phyloP scores from a whole-genome alignment of 2,113 vertebrate genomes.

The Tyto alba region DNA sequence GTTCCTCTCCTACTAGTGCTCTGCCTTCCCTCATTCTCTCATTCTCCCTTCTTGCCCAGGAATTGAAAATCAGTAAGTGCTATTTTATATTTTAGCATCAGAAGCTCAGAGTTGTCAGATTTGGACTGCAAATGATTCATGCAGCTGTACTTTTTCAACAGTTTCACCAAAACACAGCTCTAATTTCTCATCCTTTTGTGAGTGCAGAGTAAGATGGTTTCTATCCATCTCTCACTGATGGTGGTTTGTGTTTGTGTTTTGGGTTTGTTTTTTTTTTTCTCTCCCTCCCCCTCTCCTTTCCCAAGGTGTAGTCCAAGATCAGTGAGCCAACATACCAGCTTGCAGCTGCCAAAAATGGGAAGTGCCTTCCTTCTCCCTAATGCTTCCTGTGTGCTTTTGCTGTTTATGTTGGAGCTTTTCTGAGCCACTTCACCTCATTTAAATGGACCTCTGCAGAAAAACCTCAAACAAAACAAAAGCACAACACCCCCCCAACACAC shows the following conservation, averaged over 20 bases:
- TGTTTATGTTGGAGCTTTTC: background rate
- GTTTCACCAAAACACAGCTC: background rate
- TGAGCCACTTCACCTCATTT: background rate
- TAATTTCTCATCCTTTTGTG: background rate
- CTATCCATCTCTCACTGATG: accelerated
- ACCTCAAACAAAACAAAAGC: background rate
- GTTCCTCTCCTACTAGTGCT: background rate
- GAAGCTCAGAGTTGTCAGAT: background rate
- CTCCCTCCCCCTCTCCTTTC: no score
- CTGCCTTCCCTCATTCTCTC: background rate
- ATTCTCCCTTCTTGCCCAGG: accelerated
- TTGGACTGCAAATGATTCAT: background rate
- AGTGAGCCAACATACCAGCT: background rate
- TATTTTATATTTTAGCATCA: accelerated
- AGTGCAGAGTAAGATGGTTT: background rate
- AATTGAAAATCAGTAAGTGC: background rate
- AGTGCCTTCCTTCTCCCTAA: background rate
- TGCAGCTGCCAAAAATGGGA: background rate
- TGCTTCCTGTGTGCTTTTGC: background rate
- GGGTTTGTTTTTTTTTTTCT: no score
- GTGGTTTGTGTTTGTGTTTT: no score
- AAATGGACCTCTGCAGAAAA: background rate
- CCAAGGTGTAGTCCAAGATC: background rate
- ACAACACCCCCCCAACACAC: no score
- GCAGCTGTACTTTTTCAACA: background rate